Percentiles rank a stretch among this genome's conserved stretches.
Evolutionary conservation across 2,888 invertebrate genomes (phyloP).

Genomic region (Sisyra terminalis): DNA sequence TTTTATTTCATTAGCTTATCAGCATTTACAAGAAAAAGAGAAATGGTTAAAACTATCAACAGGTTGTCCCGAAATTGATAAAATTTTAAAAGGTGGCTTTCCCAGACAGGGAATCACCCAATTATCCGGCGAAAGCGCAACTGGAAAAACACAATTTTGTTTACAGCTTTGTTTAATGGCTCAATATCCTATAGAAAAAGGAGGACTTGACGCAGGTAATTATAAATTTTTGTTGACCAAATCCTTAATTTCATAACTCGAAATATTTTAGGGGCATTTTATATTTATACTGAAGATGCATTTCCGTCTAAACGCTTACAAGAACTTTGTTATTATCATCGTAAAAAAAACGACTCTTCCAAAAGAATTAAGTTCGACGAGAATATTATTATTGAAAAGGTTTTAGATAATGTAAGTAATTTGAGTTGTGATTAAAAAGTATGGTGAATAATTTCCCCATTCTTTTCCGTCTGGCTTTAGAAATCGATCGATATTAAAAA

Average conservation of each 20-base stretch:
- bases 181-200: slow-evolving; percentile 34
- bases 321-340: slow-evolving; percentile 30
- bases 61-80: slow-evolving; percentile 44
- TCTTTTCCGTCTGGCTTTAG: too few relatives aligned
- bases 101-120: slow-evolving; percentile 52
- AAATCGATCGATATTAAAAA: too few relatives aligned
- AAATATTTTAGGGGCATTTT: slow-evolving; percentile 34
- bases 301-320: slow-evolving; percentile 54
- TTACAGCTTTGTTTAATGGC: slow-evolving; percentile 50
- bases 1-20: too few relatives aligned
- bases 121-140: slow-evolving; percentile 63
- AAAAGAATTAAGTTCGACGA: slow-evolving; percentile 29
- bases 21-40: not conserved
- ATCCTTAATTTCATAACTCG: too few relatives aligned
- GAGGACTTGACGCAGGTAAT: slow-evolving; percentile 35
- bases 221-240: not conserved
- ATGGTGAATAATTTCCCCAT: too few relatives aligned
- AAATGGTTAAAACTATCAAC: slow-evolving; percentile 22
- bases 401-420: slow-evolving; percentile 33
- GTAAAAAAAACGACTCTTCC: slow-evolving; percentile 17
- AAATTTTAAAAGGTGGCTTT: slow-evolving; percentile 45
- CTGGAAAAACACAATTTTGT: slow-evolving; percentile 68
- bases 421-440: too few relatives aligned
- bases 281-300: slow-evolving; percentile 61
- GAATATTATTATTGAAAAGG: slow-evolving; percentile 48